A percentile compares a stretch with the other conserved stretches of the same genome.
phyloP scores from a whole-genome alignment of 2,113 vertebrate genomes.

The Anolis carolinensis region DNA sequence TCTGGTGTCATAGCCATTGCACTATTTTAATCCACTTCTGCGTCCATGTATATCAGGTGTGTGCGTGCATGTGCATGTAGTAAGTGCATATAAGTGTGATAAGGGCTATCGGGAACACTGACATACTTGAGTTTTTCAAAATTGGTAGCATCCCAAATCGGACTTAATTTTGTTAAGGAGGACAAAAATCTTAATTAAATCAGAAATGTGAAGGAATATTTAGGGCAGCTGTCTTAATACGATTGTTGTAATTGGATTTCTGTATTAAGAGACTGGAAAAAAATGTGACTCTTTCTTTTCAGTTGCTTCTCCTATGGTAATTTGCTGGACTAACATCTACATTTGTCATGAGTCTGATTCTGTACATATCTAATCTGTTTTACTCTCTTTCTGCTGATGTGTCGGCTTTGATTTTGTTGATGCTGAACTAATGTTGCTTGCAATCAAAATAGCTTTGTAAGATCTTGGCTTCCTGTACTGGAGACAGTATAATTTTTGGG shows the following conservation, averaged over 20 bases:
- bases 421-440: not conserved
- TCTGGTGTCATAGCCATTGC: not conserved
- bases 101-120: not conserved
- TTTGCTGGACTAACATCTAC: not conserved
- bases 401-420: not conserved
- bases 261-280: not conserved
- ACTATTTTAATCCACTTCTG: not conserved
- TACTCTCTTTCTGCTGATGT: not conserved
- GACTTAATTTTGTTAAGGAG: not conserved
- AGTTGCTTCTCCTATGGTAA: not conserved
- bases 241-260: not conserved
- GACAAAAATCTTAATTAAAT: conserved; percentile 7
- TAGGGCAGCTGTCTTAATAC: not conserved
- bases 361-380: not conserved
- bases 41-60: not conserved
- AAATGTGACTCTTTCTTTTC: not conserved
- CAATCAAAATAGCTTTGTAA: not conserved
- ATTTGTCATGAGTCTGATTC: not conserved
- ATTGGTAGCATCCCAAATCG: not conserved
- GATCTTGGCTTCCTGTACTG: not conserved
- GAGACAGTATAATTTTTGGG: not conserved
- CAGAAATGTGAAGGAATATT: not conserved
- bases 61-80: too few relatives aligned
- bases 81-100: not conserved
- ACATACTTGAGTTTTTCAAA: not conserved